Percentiles rank a stretch among this genome's conserved stretches.
These are phyloP conservation scores for Lepus americanus DNA, from an alignment of 2,113 vertebrate species.

Conservation along the genomic window DNA sequence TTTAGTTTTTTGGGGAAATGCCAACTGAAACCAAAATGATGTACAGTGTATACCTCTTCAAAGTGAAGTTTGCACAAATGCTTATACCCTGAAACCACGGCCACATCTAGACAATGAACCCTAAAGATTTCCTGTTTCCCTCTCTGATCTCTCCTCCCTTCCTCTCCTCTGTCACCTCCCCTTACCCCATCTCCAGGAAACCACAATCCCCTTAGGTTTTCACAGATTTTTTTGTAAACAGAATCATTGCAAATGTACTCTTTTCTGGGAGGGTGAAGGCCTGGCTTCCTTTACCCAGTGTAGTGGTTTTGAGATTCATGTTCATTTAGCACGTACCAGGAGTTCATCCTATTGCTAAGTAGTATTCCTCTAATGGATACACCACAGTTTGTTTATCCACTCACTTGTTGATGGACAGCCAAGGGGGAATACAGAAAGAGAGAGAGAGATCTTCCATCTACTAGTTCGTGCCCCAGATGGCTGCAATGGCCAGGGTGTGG, in stretches of 20 bases:
- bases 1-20: neutral
- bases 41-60: neutral
- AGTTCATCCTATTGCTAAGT: neutral
- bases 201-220: neutral
- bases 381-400: neutral
- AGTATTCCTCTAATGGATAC: neutral
- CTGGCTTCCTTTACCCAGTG: neutral
- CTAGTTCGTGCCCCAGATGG: too few species aligned
- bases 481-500: too few species aligned
- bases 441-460: too few species aligned
- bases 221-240: neutral
- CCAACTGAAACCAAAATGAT: neutral
- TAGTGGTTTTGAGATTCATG: constrained; percentile 20
- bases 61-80: neutral
- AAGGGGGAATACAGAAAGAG: too few species aligned
- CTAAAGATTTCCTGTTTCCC: neutral
- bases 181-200: neutral
- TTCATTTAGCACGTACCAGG: neutral
- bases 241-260: neutral
- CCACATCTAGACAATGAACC: neutral
- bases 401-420: neutral
- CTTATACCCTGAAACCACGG: neutral
- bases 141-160: neutral
- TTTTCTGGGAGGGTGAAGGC: too few species aligned
- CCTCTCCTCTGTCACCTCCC: neutral